Percentiles rank a stretch among this genome's conserved stretches.
These are phyloP conservation scores for Talpa occidentalis DNA, from an alignment of 2,113 vertebrate species.

Conservation along the genomic window DNA sequence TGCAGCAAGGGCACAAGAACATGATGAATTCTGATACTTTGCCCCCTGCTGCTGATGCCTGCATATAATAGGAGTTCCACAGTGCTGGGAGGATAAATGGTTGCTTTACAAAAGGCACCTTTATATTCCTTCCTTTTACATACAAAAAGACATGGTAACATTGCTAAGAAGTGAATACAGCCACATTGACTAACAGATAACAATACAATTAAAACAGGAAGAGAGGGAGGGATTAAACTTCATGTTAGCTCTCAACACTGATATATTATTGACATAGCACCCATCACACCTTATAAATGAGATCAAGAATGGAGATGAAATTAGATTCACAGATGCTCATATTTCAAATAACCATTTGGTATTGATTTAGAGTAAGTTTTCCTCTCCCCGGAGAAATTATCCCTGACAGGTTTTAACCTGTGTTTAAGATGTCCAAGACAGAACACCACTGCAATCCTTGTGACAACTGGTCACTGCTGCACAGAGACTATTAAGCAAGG, in stretches of 20 bases:
- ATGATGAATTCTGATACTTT: background rate
- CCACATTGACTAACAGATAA: slow-evolving; percentile 7
- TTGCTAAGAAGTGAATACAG: background rate
- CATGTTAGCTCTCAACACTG: background rate
- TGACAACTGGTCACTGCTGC: background rate
- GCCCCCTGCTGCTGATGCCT: background rate
- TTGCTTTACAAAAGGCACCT: background rate
- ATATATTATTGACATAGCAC: background rate
- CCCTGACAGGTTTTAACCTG: slow-evolving; percentile 23
- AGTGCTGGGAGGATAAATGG: background rate
- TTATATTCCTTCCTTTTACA: background rate
- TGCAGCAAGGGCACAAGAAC: background rate
- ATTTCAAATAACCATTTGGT: slow-evolving; percentile 15
- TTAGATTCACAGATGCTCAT: slow-evolving; percentile 47
- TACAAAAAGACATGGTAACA: background rate
- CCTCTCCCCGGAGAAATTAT: background rate
- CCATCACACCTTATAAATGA: slow-evolving; percentile 14
- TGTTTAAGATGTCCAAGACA: slow-evolving; percentile 45
- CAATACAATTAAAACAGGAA: slow-evolving; percentile 48
- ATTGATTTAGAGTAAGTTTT: slow-evolving; percentile 10
- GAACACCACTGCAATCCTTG: background rate
- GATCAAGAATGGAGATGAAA: slow-evolving; percentile 46
- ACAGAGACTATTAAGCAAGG: background rate
- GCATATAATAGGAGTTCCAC: background rate
- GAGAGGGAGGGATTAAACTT: slow-evolving; percentile 24